Base-by-base conservation (phyloP, 2,797 vertebrate genomes). In the Neoniphon sammara region DNA sequence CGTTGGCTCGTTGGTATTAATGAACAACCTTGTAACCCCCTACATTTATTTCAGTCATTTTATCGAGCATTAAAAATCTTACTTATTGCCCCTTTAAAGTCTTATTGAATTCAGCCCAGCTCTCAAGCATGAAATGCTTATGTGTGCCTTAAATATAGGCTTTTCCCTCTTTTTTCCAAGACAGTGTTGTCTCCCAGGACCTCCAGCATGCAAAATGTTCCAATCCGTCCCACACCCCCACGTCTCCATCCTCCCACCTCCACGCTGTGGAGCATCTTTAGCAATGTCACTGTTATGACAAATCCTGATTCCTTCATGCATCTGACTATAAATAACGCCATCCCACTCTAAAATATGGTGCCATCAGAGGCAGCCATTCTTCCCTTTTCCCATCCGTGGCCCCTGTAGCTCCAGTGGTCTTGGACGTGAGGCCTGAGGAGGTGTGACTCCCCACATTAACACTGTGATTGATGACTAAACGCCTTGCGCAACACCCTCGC, bases 381-480 rank as follows among this genome's bases (percentile, higher is more conserved):
- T 66, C 66, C 17, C 5, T 31, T 59, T 74, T 1, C 25, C 70
- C 69, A 30, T 70, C 10, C 5, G 1, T 50, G 75, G 68, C 70
- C 67, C 50, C 63, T 27, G 1, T 50, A 21, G 52, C 61, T 78
- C 66, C 59, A 63, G 56, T 23, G 66, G 66, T 87, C 53, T 75
- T 47, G 58, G 63, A 78, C 58, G 66, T 5, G 44, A 36, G 73
- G 46, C 78, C 85, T n/a, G 70, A 78, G 79, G 82, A 85, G 52
- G 78, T 69, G 86, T 88, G 73, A 88, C 82, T 89, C 81, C 64
- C 54, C 79, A 65, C 84, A 80, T 89, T 87, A 90, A 68, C 74
- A 39, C 61, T 1, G 2, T 64, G 73, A 92, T 86, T 69, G 69
- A 88, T 91, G 84, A 86, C 76, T 88, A 82, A 89, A 81, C 1